phyloP scores from a whole-genome alignment of 2,797 vertebrate species.

The Pyrocephalus nanus region DNA sequence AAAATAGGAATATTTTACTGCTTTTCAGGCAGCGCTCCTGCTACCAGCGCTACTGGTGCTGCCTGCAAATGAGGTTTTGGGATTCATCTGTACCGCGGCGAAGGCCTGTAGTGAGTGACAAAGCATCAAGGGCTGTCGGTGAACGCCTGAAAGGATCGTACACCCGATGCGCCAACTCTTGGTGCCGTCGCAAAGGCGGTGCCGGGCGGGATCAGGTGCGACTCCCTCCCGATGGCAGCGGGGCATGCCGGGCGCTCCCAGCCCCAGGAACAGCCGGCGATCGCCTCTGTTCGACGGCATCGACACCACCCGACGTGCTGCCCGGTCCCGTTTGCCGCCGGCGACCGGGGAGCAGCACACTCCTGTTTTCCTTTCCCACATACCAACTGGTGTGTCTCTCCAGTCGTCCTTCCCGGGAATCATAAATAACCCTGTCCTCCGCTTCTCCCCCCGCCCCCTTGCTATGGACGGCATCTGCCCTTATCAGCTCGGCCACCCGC shows the following conservation, averaged over 20 bases:
- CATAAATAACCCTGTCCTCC: background rate
- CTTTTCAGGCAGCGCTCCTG: background rate
- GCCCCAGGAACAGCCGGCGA: background rate
- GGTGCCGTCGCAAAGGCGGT: too few species aligned
- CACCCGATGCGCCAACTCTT: fast-evolving
- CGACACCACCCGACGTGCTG: fast-evolving
- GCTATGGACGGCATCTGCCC: background rate
- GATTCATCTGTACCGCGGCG: fast-evolving
- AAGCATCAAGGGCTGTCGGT: fast-evolving
- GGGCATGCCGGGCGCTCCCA: background rate
- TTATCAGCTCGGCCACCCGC: conserved; percentile 29
- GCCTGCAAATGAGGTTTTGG: background rate
- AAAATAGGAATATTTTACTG: background rate
- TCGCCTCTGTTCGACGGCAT: too few species aligned
- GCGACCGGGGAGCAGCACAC: background rate
- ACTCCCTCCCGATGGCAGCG: fast-evolving
- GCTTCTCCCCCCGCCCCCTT: fast-evolving
- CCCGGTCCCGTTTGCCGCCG: fast-evolving
- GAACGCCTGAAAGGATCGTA: too few species aligned
- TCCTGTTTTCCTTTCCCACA: fast-evolving
- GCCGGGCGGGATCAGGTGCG: background rate
- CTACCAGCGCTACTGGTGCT: fast-evolving
- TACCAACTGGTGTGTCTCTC: fast-evolving
- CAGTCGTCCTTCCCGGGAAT: background rate
- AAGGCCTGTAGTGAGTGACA: background rate